phyloP scores from a whole-genome alignment of 2,888 invertebrate genomes.

The Ceramica pisi region DNA sequence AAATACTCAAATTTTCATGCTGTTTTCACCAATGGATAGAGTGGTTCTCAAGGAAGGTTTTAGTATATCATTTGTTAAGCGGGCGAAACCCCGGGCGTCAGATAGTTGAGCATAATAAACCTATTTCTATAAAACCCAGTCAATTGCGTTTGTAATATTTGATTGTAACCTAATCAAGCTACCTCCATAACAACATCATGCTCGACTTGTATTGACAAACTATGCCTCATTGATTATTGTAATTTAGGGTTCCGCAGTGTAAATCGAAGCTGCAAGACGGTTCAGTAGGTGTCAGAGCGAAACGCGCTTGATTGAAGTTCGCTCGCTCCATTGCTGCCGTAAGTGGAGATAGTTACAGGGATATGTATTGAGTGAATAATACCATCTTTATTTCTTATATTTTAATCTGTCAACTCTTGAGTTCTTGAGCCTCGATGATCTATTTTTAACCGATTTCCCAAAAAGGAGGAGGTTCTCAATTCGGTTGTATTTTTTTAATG shows the following conservation, averaged over 20 bases:
- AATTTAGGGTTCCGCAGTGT: slow-evolving; percentile 46
- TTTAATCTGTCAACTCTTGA: neutral
- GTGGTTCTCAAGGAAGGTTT: too few species aligned
- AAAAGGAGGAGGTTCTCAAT: too few species aligned
- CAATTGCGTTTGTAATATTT: neutral
- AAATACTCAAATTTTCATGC: too few species aligned
- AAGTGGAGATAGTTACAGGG: slow-evolving; percentile 37
- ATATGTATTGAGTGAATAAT: slow-evolving; percentile 67
- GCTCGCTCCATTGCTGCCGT: slow-evolving; percentile 60
- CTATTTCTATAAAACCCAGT: too few species aligned
- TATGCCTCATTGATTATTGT: slow-evolving; percentile 34
- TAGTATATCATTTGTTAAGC: too few species aligned
- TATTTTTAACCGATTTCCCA: too few species aligned
- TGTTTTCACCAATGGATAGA: too few species aligned
- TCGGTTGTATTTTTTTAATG: too few species aligned
- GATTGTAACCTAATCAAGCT: neutral
- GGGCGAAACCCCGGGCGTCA: too few species aligned
- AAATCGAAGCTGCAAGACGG: slow-evolving; percentile 76
- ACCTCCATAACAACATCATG: neutral
- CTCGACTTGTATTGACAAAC: slow-evolving; percentile 1
- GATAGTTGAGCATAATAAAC: too few species aligned
- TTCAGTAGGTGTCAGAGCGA: slow-evolving; percentile 73
- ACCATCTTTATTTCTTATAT: slow-evolving; percentile 19
- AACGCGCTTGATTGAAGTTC: slow-evolving; percentile 76
- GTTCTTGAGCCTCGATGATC: too few species aligned